Percentiles rank a stretch among this genome's conserved stretches.
phyloP scores from a whole-genome alignment of 2,888 invertebrate species.

The Hipparchia sbordonii region DNA sequence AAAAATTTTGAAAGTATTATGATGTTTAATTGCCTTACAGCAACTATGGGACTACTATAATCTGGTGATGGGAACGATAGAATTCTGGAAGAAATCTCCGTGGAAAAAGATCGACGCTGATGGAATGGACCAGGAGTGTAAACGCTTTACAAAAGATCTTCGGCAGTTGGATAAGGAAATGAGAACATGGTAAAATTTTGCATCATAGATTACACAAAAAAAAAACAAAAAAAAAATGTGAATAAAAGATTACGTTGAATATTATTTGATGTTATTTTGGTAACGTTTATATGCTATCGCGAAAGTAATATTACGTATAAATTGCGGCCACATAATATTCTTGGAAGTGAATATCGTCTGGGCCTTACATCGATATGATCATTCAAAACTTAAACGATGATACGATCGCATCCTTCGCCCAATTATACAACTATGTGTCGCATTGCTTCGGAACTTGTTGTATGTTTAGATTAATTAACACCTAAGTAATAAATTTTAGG shows the following conservation, averaged over 20 bases:
- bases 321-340: no score
- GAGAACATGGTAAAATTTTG: conserved; percentile 82
- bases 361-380: no score
- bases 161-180: conserved; percentile 91
- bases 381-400: no score
- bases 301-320: no score
- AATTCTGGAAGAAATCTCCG: conserved; percentile 96
- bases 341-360: no score
- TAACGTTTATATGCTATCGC: no score
- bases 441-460: no score
- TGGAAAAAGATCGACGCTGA: conserved; percentile 98
- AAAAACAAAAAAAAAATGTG: no score
- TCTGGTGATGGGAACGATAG: conserved; percentile 90
- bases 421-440: no score
- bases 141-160: conserved; percentile 93
- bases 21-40: conserved; percentile 57
- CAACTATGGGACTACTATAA: conserved; percentile 95
- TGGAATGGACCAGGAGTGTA: conserved; percentile 96
- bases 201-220: background rate
- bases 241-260: background rate
- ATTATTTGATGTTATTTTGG: no score
- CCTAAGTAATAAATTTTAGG: conserved; percentile 65
- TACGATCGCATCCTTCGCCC: no score
- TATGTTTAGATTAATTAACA: background rate
- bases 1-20: no score